Base-by-base conservation (phyloP, 2,888 invertebrate species). In the Doris montereyensis region DNA sequence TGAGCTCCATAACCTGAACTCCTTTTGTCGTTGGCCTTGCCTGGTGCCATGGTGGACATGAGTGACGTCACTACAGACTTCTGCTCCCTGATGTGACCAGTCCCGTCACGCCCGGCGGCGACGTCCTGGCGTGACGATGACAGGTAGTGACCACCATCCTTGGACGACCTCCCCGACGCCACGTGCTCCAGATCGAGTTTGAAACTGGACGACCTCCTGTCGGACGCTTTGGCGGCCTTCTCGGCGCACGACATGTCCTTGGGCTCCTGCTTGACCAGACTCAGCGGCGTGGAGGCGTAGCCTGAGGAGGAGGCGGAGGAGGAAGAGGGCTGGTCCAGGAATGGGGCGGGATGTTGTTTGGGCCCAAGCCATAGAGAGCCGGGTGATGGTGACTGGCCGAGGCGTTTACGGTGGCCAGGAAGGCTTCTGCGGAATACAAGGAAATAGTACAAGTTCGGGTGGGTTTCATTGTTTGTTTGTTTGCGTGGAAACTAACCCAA, bases 231-330 rank as follows among this genome's bases (percentile, higher is more conserved):
- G 65, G 68, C 24, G 8, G 75, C n/a, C 72, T 71, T 79, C 30
- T 79, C 79, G 2, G 60, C 21, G 41, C 60, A 58, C 0, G 76
- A 52, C 52, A 60, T 26, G 4, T 79, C 79, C 24, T 76, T 76
- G 13, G 79, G 79, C 28, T 79, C 79, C 26, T 79, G 79, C 24
- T 79, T 79, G 62, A 79, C 79, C 1, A 79, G 71, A 8, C 79
- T 72, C 13, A 79, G 62, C 17, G 79, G 60, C 10, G 79, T 26
- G 79, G 71, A 2, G 79, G 21, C 57, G 57, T 10, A 26, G 71
- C 24, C 30, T 74, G 75, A 24, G 58, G n/a, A 24, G 70, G 28
- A 32, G 65, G 30, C 13, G 60, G 24, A 1, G 60, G 67, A 65
- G 24, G 8, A 65, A 13, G 67, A 13, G n/a, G 52, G 5, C 52